Evolutionary conservation across 2,888 invertebrate species (phyloP), one percentile per base, ranked within the genome.

Genomic region (Oxyscelio sp.): DNA sequence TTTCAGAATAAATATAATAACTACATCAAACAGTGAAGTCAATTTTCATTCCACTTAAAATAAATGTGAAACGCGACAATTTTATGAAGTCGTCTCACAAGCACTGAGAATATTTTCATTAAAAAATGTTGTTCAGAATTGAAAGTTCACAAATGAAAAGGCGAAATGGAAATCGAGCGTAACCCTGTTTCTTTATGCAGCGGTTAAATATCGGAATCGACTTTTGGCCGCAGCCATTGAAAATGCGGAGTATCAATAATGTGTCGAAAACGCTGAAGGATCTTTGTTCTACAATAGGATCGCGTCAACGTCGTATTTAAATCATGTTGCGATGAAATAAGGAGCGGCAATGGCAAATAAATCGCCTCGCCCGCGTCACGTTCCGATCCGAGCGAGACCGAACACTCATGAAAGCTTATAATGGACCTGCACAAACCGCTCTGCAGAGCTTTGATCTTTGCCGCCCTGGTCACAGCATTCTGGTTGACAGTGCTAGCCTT

Each of bases 321-420:
- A 88, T 91, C 94, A 94, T 93, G 94, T 94, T 91, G 91, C 91
- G 89, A 91, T 87, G 92, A 92, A 93, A 94, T 93, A 92, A 93
- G 92, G 91, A 92, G 91, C 91, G 92, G 92, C 94, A 91, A 93
- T 92, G 92, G 93, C 93, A 94, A 93, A 93, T 93, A 94, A 94
- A 94, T 94, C 94, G 94, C 91, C 90, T 90, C 91, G 90, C 91
- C 93, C 91, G 91, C 92, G 91, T 94, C 94, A 94, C 94, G 94
- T 94, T 90, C 88, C 92, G 90, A 91, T 91, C 88, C 90, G 83
- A 90, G 89, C 91, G 91, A 91, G 92, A 90, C 87, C 90, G 90
- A 90, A 89, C 89, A 90, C 90, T 91, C 92, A 88, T 92, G 92
- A 92, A 91, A 92, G 90, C 91, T 91, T 90, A 92, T 91, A 92